A percentile compares a stretch with the other conserved stretches of the same genome.
Evolutionary conservation across 2,888 invertebrate species (phyloP).

Genomic region (Oligia strigilis): DNA sequence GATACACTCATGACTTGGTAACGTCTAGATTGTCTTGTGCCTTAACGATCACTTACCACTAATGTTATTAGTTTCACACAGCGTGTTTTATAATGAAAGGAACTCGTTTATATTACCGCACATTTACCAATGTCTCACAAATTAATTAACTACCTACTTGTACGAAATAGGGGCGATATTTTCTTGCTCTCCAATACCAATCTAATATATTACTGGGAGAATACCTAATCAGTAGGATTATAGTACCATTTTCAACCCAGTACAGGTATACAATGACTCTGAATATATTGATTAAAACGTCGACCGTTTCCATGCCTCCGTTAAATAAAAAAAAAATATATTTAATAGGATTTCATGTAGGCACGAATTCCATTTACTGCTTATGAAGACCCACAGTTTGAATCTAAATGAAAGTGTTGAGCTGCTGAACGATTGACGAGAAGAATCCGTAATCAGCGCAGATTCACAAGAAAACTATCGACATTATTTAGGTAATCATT

Average conservation of each 20-base stretch:
- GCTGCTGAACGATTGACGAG: slow-evolving; percentile 23
- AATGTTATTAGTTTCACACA: slow-evolving; percentile 36
- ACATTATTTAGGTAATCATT: background rate
- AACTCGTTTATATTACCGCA: slow-evolving; percentile 16
- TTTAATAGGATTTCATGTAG: slow-evolving; percentile 60
- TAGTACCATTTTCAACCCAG: slow-evolving; percentile 68
- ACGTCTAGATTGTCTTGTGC: background rate
- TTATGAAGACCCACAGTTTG: slow-evolving; percentile 52
- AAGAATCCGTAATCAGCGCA: slow-evolving; percentile 14
- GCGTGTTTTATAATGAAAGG: slow-evolving; percentile 24
- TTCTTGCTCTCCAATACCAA: slow-evolving; percentile 51
- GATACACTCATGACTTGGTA: background rate
- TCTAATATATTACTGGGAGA: slow-evolving; percentile 60
- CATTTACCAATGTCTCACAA: slow-evolving; percentile 41
- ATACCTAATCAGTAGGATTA: slow-evolving; percentile 69
- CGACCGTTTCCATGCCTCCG: slow-evolving; percentile 56
- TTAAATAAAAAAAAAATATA: slow-evolving; percentile 66
- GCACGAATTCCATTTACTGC: slow-evolving; percentile 54
- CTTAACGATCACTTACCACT: slow-evolving; percentile 23
- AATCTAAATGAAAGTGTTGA: slow-evolving; percentile 38
- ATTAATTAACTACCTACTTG: slow-evolving; percentile 56
- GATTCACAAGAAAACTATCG: background rate
- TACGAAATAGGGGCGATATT: slow-evolving; percentile 47
- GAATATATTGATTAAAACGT: slow-evolving; percentile 68
- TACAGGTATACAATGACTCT: slow-evolving; percentile 64